phyloP scores from a whole-genome alignment of 2,797 vertebrate genomes.

The Acanthiza pusilla region DNA sequence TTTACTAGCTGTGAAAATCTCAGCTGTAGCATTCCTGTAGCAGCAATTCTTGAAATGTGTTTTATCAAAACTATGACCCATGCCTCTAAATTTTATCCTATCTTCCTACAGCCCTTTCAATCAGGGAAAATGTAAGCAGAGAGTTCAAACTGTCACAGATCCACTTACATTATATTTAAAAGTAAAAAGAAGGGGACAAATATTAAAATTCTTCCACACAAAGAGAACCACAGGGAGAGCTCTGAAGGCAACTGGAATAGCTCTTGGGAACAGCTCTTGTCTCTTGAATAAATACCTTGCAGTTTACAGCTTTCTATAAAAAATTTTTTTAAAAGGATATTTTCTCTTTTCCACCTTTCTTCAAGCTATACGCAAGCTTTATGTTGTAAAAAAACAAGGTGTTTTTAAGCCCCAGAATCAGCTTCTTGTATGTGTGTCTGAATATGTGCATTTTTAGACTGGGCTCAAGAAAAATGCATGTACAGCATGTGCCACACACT shows the following conservation, averaged over 20 bases:
- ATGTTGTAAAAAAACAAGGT: background rate
- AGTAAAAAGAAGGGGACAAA: background rate
- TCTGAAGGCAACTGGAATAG: constrained; percentile 15
- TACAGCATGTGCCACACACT: background rate
- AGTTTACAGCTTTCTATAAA: background rate
- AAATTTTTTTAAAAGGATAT: background rate
- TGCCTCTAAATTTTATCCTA: background rate
- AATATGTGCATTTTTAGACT: background rate
- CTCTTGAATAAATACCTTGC: constrained; percentile 20
- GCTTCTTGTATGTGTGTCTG: background rate
- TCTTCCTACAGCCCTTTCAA: background rate
- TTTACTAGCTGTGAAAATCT: background rate
- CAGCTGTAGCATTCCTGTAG: background rate
- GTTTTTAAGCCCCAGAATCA: background rate
- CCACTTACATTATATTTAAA: background rate
- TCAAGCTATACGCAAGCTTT: background rate
- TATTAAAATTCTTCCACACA: background rate
- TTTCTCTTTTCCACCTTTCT: background rate
- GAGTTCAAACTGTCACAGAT: background rate
- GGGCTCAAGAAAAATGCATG: background rate
- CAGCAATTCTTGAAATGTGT: background rate
- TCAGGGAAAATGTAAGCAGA: background rate
- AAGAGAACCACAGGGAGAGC: background rate
- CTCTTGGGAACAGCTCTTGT: constrained; percentile 8
- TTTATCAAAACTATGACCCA: constrained; percentile 14